These are phyloP conservation scores for Eulithis prunata DNA, from an alignment of 2,888 invertebrate species.

Conservation along the genomic window DNA sequence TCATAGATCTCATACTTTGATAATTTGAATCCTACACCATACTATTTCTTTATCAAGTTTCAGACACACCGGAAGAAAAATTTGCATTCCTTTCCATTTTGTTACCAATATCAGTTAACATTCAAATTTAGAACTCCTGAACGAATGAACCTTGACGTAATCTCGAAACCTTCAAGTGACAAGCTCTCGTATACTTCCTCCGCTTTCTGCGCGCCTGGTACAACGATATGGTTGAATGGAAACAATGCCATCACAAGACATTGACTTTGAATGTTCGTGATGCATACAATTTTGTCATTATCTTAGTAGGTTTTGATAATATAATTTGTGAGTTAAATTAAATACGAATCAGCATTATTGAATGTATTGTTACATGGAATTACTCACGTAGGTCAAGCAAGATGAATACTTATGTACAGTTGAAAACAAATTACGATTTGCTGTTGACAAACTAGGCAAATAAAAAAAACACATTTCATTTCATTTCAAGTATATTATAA, in stretches of 20 bases:
- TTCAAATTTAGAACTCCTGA: conserved; percentile 28
- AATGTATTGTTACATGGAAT: not conserved
- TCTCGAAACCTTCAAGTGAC: conserved; percentile 52
- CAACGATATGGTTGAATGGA: conserved; percentile 59
- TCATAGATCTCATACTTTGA: too few species aligned
- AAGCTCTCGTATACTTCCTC: conserved; percentile 66
- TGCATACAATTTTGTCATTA: conserved; percentile 17
- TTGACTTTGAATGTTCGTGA: conserved; percentile 54
- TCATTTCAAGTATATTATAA: conserved; percentile 6
- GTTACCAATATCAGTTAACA: conserved; percentile 19
- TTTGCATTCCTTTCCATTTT: not conserved
- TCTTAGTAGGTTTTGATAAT: not conserved
- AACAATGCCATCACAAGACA: conserved; percentile 56
- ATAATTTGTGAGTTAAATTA: not conserved
- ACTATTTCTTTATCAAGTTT: too few species aligned
- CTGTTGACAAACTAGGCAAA: not conserved
- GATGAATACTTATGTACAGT: not conserved
- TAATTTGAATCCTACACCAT: too few species aligned
- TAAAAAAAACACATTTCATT: too few species aligned
- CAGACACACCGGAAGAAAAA: not conserved
- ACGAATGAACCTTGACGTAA: conserved; percentile 39
- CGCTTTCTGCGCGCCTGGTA: conserved; percentile 55
- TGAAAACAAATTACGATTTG: not conserved
- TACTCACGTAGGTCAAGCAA: not conserved
- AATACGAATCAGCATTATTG: not conserved